phyloP scores from a whole-genome alignment of 2,797 vertebrate genomes.

The Anas georgica region DNA sequence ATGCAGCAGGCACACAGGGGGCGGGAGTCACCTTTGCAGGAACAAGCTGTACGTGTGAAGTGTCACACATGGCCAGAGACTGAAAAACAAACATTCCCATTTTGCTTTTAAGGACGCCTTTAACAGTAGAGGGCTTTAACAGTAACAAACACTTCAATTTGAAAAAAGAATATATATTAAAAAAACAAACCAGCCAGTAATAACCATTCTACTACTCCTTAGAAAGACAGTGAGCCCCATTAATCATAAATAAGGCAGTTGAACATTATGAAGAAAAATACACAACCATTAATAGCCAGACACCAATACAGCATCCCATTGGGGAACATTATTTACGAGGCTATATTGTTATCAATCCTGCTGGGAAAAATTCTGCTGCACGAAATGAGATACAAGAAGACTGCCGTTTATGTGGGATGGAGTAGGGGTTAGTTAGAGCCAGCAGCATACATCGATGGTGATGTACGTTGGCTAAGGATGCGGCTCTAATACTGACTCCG shows the following conservation, averaged over 20 bases:
- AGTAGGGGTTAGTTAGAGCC: neutral
- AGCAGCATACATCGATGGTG: fast-evolving
- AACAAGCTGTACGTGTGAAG: neutral
- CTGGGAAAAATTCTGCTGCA: neutral
- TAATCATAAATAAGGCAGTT: neutral
- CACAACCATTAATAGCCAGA: neutral
- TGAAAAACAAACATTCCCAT: fast-evolving
- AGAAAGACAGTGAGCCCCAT: neutral
- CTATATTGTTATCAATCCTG: neutral
- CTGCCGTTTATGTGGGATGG: fast-evolving
- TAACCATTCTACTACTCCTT: neutral
- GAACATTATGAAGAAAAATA: neutral
- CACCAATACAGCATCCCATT: neutral
- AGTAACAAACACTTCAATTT: fast-evolving
- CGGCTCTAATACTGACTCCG: fast-evolving
- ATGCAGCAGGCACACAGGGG: fast-evolving
- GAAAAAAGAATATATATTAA: neutral
- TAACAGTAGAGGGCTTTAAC: neutral
- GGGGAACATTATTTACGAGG: neutral
- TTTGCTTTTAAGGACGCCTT: neutral
- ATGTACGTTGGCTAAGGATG: fast-evolving
- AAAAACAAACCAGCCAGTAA: neutral
- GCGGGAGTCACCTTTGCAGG: neutral
- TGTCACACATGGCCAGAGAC: fast-evolving
- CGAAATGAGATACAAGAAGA: neutral